A percentile compares a stretch with the other conserved stretches of the same genome.
These are phyloP conservation scores for Andrena hattorfiana DNA, from an alignment of 2,888 invertebrate species.

Conservation along the genomic window DNA sequence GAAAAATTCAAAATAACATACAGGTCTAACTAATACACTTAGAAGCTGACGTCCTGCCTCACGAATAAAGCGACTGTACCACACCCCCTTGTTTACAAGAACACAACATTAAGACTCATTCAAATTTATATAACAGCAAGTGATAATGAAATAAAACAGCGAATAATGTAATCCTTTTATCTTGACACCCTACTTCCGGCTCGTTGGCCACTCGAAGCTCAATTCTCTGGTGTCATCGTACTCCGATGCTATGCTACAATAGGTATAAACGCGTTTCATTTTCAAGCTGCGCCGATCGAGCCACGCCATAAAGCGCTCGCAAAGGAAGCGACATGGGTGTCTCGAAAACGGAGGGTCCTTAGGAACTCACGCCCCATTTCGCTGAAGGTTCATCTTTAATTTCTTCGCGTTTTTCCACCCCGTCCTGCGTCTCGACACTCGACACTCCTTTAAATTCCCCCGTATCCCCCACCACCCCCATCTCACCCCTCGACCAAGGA, in stretches of 20 bases:
- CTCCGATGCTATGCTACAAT: slow-evolving; percentile 8
- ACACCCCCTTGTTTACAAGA: no score
- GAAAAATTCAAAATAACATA: not conserved
- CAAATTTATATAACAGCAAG: no score
- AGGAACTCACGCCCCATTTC: slow-evolving; percentile 85
- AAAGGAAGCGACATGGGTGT: slow-evolving; percentile 55
- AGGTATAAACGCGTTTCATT: slow-evolving; percentile 51
- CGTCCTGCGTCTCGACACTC: slow-evolving; percentile 72
- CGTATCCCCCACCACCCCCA: slow-evolving; percentile 62
- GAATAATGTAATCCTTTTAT: no score
- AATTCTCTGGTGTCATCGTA: slow-evolving; percentile 24
- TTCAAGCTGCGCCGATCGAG: slow-evolving; percentile 51
- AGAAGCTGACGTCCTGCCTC: not conserved
- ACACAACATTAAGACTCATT: no score
- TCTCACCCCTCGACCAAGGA: slow-evolving; percentile 27
- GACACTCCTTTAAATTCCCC: slow-evolving; percentile 84
- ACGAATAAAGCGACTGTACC: not conserved
- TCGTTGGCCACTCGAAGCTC: not conserved
- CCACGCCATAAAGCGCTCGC: slow-evolving; percentile 52
- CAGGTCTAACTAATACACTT: not conserved
- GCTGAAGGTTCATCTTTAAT: slow-evolving; percentile 85
- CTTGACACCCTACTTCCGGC: not conserved
- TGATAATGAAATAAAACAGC: no score
- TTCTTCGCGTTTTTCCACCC: slow-evolving; percentile 82
- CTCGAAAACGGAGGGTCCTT: slow-evolving; percentile 76